phyloP scores from a whole-genome alignment of 2,888 invertebrate genomes.

The Atethmia centrago region DNA sequence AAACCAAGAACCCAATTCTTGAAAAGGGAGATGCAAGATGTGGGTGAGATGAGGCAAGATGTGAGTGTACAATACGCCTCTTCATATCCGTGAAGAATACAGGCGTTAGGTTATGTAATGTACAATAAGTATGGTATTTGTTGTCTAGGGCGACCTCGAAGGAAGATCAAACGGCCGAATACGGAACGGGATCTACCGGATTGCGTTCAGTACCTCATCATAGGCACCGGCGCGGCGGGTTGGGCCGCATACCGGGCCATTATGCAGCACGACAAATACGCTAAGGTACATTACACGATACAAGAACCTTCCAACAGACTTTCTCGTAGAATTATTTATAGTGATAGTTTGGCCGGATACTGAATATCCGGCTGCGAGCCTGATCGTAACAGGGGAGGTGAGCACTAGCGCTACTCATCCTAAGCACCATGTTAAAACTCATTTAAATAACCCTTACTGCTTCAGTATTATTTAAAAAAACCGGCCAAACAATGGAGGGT shows the following conservation, averaged over 20 bases:
- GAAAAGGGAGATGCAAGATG: neutral
- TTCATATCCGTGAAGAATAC: neutral
- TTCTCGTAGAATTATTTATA: neutral
- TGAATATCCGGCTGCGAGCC: neutral
- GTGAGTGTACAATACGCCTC: neutral
- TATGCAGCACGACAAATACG: conserved; percentile 80
- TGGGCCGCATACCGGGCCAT: conserved; percentile 85
- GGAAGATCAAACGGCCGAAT: conserved; percentile 75
- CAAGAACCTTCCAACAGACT: neutral
- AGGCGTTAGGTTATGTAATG: neutral
- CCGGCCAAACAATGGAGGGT: no score
- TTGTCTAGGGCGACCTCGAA: conserved; percentile 82
- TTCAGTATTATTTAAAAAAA: neutral
- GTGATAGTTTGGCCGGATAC: neutral
- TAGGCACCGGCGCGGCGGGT: conserved; percentile 83
- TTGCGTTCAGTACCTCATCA: conserved; percentile 86
- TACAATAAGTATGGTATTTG: neutral
- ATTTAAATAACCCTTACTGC: neutral
- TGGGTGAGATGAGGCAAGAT: neutral
- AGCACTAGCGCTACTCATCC: neutral
- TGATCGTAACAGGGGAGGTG: neutral
- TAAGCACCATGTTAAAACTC: neutral
- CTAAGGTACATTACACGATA: conserved; percentile 77
- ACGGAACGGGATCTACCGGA: conserved; percentile 79
- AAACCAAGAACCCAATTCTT: neutral